Evolutionary conservation across 2,797 vertebrate genomes (phyloP), one percentile per base, ranked within the genome.

Genomic region (Tympanoctomys barrerae): DNA sequence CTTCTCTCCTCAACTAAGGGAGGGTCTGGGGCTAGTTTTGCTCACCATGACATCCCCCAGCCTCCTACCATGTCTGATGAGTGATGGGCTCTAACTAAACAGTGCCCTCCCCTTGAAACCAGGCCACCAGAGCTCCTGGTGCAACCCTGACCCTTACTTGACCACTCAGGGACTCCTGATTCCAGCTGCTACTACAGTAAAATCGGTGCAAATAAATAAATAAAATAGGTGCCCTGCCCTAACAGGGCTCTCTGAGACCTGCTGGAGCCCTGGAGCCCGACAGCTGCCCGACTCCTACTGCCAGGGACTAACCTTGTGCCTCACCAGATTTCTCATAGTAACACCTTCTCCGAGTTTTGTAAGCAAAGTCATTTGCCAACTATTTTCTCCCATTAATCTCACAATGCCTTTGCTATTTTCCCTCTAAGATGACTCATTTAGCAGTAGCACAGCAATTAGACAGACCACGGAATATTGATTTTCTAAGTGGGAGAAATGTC

Each of bases 381-480:
- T 97, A 97, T 96, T 97, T 95, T 95, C 87, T 95, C 96, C 97
- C 95, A 97, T 97, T 97, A 91, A 82, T 96, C 95, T 90, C 90
- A 91, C 97, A 90, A 91, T 68, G 36, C 94, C 54, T 73, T 90
- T 39, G 95, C 97, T 97, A 96, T 97, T 97, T 96, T 98, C 96
- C 97, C 91, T 90, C 96, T 87, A 94, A 96, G 98, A 97, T 95
- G 96, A 98, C 97, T 98, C 98, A 98, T 97, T 98, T 98, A 98
- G 94, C 98, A 98, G 97, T 97, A 98, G 97, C 96, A 89, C 71
- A 96, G 98, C 98, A 98, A 98, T 98, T 98, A 98, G 97, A 89
- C 87, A 97, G 90, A 93, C 97, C 97, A 97, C 87, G 96, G 92
- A 97, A 97, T 96, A 98, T 98, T 97, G 26, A 98, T 98, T 98